Base-by-base conservation (phyloP, 2,113 vertebrate species). In the Tautogolabrus adspersus region DNA sequence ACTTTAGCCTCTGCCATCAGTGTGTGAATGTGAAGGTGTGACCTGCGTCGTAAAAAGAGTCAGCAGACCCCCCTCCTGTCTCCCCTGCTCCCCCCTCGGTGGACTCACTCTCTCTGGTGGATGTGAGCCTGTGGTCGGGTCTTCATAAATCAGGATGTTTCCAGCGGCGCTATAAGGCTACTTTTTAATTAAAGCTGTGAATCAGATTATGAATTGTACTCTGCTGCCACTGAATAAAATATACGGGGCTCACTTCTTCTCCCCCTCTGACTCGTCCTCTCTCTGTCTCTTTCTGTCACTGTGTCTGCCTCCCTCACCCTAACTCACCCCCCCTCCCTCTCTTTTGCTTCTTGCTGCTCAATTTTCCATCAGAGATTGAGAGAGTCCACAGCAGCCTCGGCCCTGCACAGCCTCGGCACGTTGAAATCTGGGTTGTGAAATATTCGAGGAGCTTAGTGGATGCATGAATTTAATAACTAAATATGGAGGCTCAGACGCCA, bases 171-270 rank as follows among this genome's bases (percentile, higher is more conserved):
- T 84, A 73, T 88, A 72, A 87, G 85, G 89, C 89, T 84, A 85
- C 86, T 90, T 94, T 94, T 94, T 93, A 94, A 94, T 93, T 94
- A 94, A 94, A 94, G 88, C 89, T 86, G 88, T 92, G 91, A 94
- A 93, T 92, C 92, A 93, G 90, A 92, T 94, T 94, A 94, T 94
- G 91, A 94, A 92, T 91, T 89, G 92, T 88, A 84, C 87, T 85
- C 71, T 1, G 76, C 88, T 77, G 82, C 86, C 81, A 64, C 82
- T 90, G 87, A 93, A 92, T 92, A 92, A 88, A 93, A 93, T 89
- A 91, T 93, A 87, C 78, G 60, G 67, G 71, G 60, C 84, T 81
- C 73, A 64, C 85, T 77, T 76, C 66, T 75, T 51, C 57, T 72
- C 67, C 60, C 37, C 15, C 63, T 63, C 63, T 72, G 46, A 62